phyloP scores from a whole-genome alignment of 1,140 invertebrate species.

The Asbolus verrucosus region DNA sequence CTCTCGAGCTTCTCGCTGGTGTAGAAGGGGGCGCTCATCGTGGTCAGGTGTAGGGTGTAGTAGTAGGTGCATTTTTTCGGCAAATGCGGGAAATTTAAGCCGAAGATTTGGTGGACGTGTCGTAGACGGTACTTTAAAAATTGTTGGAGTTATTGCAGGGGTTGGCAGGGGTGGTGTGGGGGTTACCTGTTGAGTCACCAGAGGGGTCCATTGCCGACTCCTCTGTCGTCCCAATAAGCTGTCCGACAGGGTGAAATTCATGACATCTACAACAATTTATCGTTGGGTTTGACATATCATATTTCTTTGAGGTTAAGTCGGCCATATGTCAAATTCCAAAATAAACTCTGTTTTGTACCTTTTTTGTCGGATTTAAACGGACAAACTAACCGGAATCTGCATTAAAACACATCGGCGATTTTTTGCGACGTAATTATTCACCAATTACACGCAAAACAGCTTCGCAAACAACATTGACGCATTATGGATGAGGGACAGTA shows the following conservation, averaged over 20 bases:
- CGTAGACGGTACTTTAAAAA: constrained; percentile 62
- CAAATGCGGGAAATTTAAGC: constrained; percentile 58
- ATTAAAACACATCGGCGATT: background rate
- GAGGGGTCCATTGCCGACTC: constrained; percentile 74
- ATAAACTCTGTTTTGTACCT: too few relatives aligned
- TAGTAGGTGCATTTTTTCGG: constrained; percentile 71
- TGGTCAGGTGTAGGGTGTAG: constrained; percentile 82
- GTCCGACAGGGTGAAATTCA: constrained; percentile 60
- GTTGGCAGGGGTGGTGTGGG: constrained; percentile 20
- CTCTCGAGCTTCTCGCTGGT: constrained; percentile 84
- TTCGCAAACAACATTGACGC: too few relatives aligned
- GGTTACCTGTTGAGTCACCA: constrained; percentile 72
- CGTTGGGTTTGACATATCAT: constrained; percentile 18
- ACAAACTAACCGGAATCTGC: too few relatives aligned
- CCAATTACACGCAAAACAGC: background rate
- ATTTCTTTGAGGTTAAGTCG: constrained; percentile 40
- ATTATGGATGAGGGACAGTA: background rate
- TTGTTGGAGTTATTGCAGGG: background rate
- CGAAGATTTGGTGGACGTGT: constrained; percentile 62
- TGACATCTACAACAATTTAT: constrained; percentile 54
- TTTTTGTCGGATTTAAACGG: too few relatives aligned
- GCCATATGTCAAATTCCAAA: constrained; percentile 8
- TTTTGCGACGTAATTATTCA: too few relatives aligned
- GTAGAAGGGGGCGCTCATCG: constrained; percentile 87
- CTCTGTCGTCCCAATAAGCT: constrained; percentile 72